phyloP scores from a whole-genome alignment of 2,113 vertebrate species.

The Pandion haliaetus region DNA sequence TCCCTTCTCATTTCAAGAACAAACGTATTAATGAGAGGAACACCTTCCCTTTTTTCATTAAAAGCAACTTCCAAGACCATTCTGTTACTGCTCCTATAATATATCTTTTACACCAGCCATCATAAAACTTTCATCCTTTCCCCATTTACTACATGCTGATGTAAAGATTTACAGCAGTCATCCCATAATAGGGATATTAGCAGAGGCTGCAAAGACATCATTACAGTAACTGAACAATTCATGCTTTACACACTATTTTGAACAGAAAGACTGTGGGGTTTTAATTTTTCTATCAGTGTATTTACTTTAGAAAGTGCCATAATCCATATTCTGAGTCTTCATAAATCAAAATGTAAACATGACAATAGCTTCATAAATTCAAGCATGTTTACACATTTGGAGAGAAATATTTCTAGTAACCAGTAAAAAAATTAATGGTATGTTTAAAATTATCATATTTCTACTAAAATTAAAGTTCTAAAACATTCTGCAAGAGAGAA shows the following conservation, averaged over 20 bases:
- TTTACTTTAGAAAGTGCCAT: neutral
- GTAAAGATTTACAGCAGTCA: neutral
- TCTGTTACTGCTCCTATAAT: neutral
- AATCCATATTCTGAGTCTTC: neutral
- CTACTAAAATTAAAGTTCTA: neutral
- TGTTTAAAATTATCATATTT: neutral
- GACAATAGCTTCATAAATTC: neutral
- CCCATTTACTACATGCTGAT: neutral
- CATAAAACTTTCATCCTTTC: neutral
- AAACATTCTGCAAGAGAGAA: neutral
- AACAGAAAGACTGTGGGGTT: neutral
- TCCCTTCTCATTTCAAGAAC: neutral
- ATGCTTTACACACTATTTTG: neutral
- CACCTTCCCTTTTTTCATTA: neutral
- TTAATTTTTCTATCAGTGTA: neutral
- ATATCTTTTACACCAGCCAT: neutral
- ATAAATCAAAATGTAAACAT: neutral
- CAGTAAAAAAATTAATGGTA: neutral
- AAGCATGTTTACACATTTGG: neutral
- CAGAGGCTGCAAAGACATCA: neutral
- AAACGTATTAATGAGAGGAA: neutral
- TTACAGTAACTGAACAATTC: neutral
- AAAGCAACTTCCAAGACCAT: neutral
- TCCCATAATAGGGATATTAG: neutral
- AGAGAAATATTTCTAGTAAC: neutral